Percentiles rank a stretch among this genome's conserved stretches.
These are phyloP conservation scores for Abrostola triplasia DNA, from an alignment of 2,888 invertebrate genomes.

Conservation along the genomic window DNA sequence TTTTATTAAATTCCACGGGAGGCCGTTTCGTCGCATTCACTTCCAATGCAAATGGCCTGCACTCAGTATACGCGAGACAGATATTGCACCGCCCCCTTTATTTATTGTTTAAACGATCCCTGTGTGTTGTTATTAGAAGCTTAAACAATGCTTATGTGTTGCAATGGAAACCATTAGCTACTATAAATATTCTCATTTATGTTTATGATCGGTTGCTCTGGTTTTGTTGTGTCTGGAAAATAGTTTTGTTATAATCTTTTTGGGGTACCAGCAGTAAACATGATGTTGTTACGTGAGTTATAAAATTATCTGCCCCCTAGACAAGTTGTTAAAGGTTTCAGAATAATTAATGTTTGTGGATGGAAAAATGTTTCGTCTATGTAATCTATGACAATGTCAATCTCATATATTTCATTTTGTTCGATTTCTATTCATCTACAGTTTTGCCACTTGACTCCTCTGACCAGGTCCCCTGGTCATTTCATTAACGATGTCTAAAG, in stretches of 20 bases:
- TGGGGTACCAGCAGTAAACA: not conserved
- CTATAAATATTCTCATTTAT: slow-evolving; percentile 37
- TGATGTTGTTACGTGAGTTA: not conserved
- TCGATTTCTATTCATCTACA: too few species aligned
- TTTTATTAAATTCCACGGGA: slow-evolving; percentile 86
- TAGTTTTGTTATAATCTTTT: not conserved
- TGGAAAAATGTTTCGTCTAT: too few species aligned
- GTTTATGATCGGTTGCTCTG: slow-evolving; percentile 16
- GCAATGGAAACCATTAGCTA: slow-evolving; percentile 34
- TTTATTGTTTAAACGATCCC: slow-evolving; percentile 79
- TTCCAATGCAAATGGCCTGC: slow-evolving; percentile 83
- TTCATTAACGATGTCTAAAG: too few species aligned
- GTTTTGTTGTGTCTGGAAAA: slow-evolving; percentile 21
- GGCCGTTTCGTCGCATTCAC: slow-evolving; percentile 81
- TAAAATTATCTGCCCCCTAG: not conserved
- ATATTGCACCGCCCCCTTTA: slow-evolving; percentile 78
- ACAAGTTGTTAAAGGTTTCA: not conserved
- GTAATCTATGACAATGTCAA: too few species aligned
- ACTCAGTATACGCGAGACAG: slow-evolving; percentile 76
- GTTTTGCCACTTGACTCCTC: too few species aligned
- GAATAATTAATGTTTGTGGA: too few species aligned
- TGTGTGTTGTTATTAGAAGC: slow-evolving; percentile 67
- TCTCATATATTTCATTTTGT: too few species aligned
- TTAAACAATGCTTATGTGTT: slow-evolving; percentile 63
- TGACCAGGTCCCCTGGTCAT: too few species aligned